Base-by-base conservation (phyloP, 2,888 invertebrate species). In the Hermodice carunculata region DNA sequence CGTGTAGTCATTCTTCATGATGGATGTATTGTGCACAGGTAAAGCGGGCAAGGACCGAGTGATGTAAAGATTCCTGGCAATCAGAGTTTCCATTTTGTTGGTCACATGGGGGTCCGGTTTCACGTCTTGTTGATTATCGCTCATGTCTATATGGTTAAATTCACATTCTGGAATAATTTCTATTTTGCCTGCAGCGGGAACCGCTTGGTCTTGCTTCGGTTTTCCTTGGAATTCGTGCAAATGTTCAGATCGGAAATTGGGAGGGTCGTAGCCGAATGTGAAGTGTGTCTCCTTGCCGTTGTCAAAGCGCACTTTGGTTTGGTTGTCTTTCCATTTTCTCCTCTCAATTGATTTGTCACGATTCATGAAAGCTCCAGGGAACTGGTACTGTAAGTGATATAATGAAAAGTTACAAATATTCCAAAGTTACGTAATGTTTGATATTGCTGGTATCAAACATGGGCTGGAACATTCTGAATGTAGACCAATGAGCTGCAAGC, bases 1-100 rank as follows among this genome's bases (percentile, higher is more conserved):
- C 5, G 66, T 71, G 60, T 70, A 81, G 66, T 81, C 80, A 48
- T 73, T 73, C 71, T 76, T 81, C 78, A 78, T 81, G n/a, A 79
- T 73, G 14, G 80, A 79, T 11, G 75, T 70, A 1, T 65, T 69
- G 52, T 76, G 73, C 1, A 69, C 61, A 24, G 66, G 67, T 40
- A 75, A 74, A 0, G 48, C 57, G 2, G 28, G 37, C 31, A 37
- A n/a, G n/a, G 40, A 51, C 11, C 42, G 22, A 19, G 46, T 42
- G 44, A 40, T 32, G 17, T 29, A 46, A n/a, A 24, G 24, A 24
- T 57, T 46, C 57, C 19, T 28, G 24, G 76, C 74, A 28, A 66
- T 70, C 31, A 76, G 61, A 44, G 71, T 66, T 58, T 78, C 78
- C 62, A 73, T 67, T 11, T 76, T 76, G 44, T 78, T 76, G 1